Base-by-base conservation (phyloP, 1,140 invertebrate genomes). In the Scaptomyza hsui region DNA sequence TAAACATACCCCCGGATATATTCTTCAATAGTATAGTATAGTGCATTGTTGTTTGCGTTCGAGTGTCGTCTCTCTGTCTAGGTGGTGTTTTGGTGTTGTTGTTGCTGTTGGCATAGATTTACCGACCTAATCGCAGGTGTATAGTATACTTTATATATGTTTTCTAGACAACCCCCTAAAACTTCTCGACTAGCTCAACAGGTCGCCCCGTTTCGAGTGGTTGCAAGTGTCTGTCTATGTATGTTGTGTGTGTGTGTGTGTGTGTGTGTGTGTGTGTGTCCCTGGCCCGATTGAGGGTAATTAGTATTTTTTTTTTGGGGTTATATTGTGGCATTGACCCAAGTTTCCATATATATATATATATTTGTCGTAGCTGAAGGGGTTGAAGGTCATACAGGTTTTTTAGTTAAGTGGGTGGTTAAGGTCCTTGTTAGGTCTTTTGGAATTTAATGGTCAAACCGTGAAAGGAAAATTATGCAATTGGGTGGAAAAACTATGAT, bases 1-100 rank as follows among this genome's bases (percentile, higher is more conserved):
- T 82, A 89, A 89, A 89, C 82, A 88, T 73, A 88, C 82, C 82
- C 77, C 82, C 75, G 81, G 47, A 9, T 26, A 15, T 67, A 18
- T 45, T 9, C 44, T n/a, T 16, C n/a, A n/a, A 44, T 29, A 13
- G 51, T 44, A 41, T n/a, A 19, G 39, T 29, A 42, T 67, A 47
- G 32, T 51, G 57, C 52, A 72, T 72, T 75, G 62, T 76, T 37
- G 32, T 37, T 37, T 37, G 4, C n/a, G 52, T 62, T 61, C 74
- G 55, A 72, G 55, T 63, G 53, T 47, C 32, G 32, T n/a, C 32
- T 37, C 69, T 68, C 72, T 29, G 68, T 53, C 52, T 86, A 86
- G 81, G 73, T 86, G 82, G 78, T 86, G 81, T 76, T 76, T 73
- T 29, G 6, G 6, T 29, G 26, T 29, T 29, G 7, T 7, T 29